A percentile compares a stretch with the other conserved stretches of the same genome.
Conservation (phyloP, 2,113 vertebrate genomes). For the Atlantisia rogersi region DNA sequence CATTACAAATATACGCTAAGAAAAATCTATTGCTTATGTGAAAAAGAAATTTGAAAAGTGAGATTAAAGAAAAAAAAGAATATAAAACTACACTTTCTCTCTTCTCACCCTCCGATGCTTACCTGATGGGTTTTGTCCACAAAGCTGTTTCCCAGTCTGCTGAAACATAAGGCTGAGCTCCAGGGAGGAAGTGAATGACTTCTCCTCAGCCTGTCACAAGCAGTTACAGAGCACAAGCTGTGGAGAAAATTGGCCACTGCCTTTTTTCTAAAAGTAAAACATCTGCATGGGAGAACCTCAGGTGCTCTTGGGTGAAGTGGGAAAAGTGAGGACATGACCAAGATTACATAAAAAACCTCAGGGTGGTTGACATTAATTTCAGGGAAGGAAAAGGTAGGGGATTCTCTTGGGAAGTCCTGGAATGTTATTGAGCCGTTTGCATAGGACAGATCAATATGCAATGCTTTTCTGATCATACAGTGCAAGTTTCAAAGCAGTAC, state of each 20-base stretch:
- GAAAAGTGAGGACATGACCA: fast-evolving
- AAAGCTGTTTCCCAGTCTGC: background rate
- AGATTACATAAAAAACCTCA: background rate
- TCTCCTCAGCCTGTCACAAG: background rate
- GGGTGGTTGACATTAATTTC: background rate
- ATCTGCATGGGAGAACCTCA: background rate
- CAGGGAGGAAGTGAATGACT: background rate
- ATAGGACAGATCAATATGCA: fast-evolving
- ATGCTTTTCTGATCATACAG: background rate
- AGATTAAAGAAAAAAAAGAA: background rate
- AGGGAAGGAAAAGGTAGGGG: background rate
- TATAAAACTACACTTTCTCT: background rate
- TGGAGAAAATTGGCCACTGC: background rate
- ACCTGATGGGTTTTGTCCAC: background rate
- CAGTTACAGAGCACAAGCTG: background rate
- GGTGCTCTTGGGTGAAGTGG: background rate
- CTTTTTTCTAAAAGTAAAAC: background rate
- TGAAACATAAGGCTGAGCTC: background rate
- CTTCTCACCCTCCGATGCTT: background rate
- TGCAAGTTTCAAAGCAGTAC: background rate
- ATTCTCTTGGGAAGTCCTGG: background rate
- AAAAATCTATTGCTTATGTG: background rate
- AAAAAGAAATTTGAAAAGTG: background rate
- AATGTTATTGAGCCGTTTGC: background rate
- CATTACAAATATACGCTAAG: background rate